Base-by-base conservation (phyloP, 1,140 invertebrate species). In the Scaptomyza hsui region DNA sequence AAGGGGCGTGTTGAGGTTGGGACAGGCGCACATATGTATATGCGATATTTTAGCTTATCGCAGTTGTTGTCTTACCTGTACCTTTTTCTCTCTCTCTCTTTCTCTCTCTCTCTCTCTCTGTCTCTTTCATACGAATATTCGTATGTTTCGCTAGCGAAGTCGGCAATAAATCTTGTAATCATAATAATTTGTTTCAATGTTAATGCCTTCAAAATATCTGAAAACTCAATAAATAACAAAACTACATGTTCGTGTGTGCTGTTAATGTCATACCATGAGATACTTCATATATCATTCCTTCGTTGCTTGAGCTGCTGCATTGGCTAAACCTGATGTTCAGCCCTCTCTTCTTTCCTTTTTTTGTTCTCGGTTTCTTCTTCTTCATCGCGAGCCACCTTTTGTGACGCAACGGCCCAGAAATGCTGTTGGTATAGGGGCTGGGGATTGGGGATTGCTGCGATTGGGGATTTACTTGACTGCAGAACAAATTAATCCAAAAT, bases 171-270 rank as follows among this genome's bases (percentile, higher is more conserved):
- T 90, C 89, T 90, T 90, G 77, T 85, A 90, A 90, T 90, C 89
- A 90, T 90, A 90, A 90, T 89, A 90, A 90, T 89, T 89, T 89
- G 86, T 89, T 89, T 89, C 88, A 90, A 85, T 90, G 89, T 90
- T 90, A 90, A 90, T 90, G 83, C 88, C 82, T 90, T 90, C 88
- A 90, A 89, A 90, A 90, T 90, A 90, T 88, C 79, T 80, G 88
- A 90, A 88, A 88, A 90, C 89, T 90, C 82, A 88, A 90, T 90
- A 90, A 90, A 90, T 90, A 88, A 90, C 80, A 90, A 90, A 90
- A 88, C 82, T 88, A 88, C 82, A 88, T 88, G 82, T 88, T 85
- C 79, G 88, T 90, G 88, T 83, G 82, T 90, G 88, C 88, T 90
- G 88, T 90, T 90, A 90, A 90, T 90, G 88, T 90, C 88, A 90